These are phyloP conservation scores for Actinemys pallida DNA, from an alignment of 2,113 vertebrate species.

Conservation along the genomic window DNA sequence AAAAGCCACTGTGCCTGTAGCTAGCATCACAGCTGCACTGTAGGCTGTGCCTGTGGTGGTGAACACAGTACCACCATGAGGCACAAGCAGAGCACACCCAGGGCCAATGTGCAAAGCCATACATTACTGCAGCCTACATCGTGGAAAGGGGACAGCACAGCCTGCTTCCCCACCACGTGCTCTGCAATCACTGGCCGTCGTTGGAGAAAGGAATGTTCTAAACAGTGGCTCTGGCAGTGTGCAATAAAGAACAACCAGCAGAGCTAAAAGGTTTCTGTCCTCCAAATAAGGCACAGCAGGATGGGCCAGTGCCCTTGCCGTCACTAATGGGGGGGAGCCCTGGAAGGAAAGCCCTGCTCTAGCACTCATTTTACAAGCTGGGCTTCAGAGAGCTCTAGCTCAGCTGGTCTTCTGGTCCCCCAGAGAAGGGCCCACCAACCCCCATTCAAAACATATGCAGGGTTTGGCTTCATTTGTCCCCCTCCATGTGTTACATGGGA, in stretches of 20 bases:
- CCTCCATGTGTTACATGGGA: accelerated
- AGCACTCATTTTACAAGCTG: neutral
- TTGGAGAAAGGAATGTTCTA: neutral
- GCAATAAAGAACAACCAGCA: neutral
- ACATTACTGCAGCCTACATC: neutral
- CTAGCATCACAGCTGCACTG: no score
- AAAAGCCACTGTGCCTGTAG: no score
- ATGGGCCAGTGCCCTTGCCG: no score
- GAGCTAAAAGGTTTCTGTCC: neutral
- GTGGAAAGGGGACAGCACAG: neutral
- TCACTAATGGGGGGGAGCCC: no score
- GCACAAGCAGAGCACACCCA: neutral
- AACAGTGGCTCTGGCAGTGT: no score
- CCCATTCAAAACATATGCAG: accelerated
- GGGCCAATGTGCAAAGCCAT: accelerated
- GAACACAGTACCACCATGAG: no score
- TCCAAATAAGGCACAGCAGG: no score
- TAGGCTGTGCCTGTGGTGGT: accelerated
- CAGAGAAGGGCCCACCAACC: accelerated
- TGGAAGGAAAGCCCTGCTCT: neutral
- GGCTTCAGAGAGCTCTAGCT: neutral
- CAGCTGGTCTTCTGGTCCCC: neutral
- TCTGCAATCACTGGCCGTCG: no score
- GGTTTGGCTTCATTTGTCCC: accelerated
- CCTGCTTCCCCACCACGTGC: neutral